A percentile compares a stretch with the other conserved stretches of the same genome.
Evolutionary conservation across 2,797 vertebrate species (phyloP).

Genomic region (Mastacembelus armatus): DNA sequence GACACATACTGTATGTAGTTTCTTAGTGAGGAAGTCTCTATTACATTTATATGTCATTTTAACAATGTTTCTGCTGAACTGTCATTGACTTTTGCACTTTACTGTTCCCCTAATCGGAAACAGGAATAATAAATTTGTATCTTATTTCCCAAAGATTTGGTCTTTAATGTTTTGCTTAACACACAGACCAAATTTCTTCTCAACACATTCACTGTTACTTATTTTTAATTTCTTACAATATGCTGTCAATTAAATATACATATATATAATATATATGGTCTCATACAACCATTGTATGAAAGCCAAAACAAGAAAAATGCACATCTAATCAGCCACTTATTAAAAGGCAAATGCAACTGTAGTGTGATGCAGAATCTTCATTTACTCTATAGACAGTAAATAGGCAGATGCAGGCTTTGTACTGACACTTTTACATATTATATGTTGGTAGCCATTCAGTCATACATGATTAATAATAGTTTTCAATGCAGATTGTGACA

Average conservation of each 20-base stretch:
- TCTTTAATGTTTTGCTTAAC: constrained; percentile 6
- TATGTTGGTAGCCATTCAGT: constrained; percentile 18
- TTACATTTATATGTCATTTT: constrained; percentile 18
- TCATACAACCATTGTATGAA: constrained; percentile 44
- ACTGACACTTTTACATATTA: constrained; percentile 27
- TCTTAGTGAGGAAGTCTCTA: constrained; percentile 4
- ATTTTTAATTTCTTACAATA: constrained; percentile 54
- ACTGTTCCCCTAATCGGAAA: constrained; percentile 69
- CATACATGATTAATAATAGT: constrained; percentile 6
- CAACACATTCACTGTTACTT: constrained; percentile 13
- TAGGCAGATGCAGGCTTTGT: constrained; percentile 11
- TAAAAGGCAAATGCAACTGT: too few species aligned
- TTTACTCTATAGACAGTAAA: constrained; percentile 18
- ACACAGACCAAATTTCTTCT: background rate
- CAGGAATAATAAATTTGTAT: constrained; percentile 65
- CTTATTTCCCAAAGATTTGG: constrained; percentile 32
- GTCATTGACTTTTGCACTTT: constrained; percentile 83
- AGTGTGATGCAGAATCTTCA: constrained; percentile 38
- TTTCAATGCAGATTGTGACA: background rate
- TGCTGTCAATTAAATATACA: constrained; percentile 37
- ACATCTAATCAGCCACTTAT: constrained; percentile 43
- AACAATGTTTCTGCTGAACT: constrained; percentile 54
- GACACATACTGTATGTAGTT: constrained; percentile 18
- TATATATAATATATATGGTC: constrained; percentile 7
- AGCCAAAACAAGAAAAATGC: constrained; percentile 34